Conservation (phyloP, 2,113 vertebrate species). For the Channa maculata region DNA sequence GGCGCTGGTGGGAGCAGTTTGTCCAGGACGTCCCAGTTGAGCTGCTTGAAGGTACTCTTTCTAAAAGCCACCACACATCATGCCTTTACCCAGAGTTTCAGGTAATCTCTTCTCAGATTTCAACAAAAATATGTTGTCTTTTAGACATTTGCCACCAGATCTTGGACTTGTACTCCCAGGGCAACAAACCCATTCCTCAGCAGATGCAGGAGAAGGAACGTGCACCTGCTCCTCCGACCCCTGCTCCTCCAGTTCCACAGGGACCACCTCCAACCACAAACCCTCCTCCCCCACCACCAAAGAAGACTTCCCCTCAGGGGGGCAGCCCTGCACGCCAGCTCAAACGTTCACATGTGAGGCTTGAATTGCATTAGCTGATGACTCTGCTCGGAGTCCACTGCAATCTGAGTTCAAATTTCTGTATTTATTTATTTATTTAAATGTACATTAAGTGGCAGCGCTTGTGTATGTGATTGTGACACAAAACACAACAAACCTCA, state of each 20-base stretch:
- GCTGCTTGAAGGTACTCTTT: constrained; percentile 91
- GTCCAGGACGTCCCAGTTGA: constrained; percentile 98
- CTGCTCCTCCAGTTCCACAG: constrained; percentile 73
- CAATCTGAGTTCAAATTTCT: not conserved
- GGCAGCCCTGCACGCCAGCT: constrained; percentile 91
- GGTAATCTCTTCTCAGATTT: not conserved
- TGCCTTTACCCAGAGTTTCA: not conserved
- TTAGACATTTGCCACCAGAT: constrained; percentile 99
- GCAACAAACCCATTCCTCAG: constrained; percentile 97
- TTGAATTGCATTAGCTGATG: not conserved
- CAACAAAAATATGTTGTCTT: not conserved
- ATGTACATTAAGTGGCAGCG: not conserved
- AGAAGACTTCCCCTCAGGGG: constrained; percentile 92
- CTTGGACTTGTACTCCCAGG: constrained; percentile 97
- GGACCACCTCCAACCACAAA: constrained; percentile 58
- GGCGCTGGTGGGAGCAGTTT: constrained; percentile 99
- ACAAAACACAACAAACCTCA: not conserved
- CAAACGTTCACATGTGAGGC: constrained; percentile 91
- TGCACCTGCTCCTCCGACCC: constrained; percentile 31
- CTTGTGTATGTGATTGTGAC: not conserved
- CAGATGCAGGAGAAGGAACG: constrained; percentile 89
- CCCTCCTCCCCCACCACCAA: constrained; percentile 84
- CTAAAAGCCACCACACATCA: accelerated
- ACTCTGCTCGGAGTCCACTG: not conserved
- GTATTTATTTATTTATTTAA: not conserved